Base-by-base conservation (phyloP, 2,113 vertebrate species). In the Corydoras sp. region DNA sequence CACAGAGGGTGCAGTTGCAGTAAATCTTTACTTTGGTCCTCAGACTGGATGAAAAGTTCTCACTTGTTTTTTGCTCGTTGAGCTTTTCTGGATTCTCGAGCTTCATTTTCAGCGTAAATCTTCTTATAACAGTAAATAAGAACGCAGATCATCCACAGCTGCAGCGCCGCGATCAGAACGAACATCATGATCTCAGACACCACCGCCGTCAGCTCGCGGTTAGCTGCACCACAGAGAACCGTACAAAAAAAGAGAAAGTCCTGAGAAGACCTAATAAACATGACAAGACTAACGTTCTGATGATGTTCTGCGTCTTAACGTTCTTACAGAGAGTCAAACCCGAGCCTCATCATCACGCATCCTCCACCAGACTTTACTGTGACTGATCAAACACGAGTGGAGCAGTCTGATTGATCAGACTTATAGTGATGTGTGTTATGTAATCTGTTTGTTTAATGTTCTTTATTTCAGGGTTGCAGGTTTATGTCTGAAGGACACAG, bases 161-260 rank as follows among this genome's bases (percentile, higher is more conserved):
- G 94, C 84, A 96, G 87, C 14, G 90, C 84, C 53, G 92, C 87
- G 4, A 95, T 92, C 77, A 93, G 82, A 68, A 94, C 90, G 3
- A 92, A 96, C 94, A 95, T 96, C 89, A 94, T 88, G 64, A 96
- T 93, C 89, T 95, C 93, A 0, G 92, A 86, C 68, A 96, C 85
- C 54, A 95, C 90, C 0, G 91, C 83, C 0, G 91, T 86, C 84
- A 92, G 76, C 82, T 93, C 92, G 54, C 86, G 90, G 73, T 92
- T 93, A 58, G 87, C 94, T 96, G 80, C 2, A 62, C 51, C 62
- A 35, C 62, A 54, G 2, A 32, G 63, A 35, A 32, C 12, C 69
- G 32, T 49, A 50, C n/a, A 6, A 10, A 10, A 14, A 3, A 1
- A 11, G 14, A 49, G 62, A 15, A 9, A 10, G 32, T n/a, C 35